phyloP scores from a whole-genome alignment of 2,888 invertebrate species.

The Xylophagus ater region DNA sequence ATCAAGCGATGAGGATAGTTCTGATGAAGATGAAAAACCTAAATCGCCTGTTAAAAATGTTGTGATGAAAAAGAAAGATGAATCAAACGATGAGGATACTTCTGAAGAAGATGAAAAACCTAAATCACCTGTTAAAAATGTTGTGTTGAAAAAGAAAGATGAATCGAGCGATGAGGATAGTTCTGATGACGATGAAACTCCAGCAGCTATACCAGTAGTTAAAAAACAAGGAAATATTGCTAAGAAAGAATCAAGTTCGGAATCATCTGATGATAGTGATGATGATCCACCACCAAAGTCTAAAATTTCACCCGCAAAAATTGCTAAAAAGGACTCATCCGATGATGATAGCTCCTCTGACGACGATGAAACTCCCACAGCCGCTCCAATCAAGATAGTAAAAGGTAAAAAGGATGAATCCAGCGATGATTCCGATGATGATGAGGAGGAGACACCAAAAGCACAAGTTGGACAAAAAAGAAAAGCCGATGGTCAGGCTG shows the following conservation, averaged over 20 bases:
- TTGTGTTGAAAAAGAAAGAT: slow-evolving; percentile 10
- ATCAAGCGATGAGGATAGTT: slow-evolving; percentile 30
- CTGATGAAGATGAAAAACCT: slow-evolving; percentile 32
- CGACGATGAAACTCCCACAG: too few relatives aligned
- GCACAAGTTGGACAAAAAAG: slow-evolving; percentile 33
- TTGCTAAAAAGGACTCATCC: too few relatives aligned
- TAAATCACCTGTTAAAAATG: slow-evolving; percentile 19
- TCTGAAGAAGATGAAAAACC: slow-evolving; percentile 30
- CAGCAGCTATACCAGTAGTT: slow-evolving; percentile 26
- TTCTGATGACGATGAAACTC: slow-evolving; percentile 30
- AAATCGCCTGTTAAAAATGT: slow-evolving; percentile 18
- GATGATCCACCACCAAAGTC: slow-evolving; percentile 21
- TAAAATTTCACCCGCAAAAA: slow-evolving; percentile 17
- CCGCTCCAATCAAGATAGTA: slow-evolving; percentile 19
- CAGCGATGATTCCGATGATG: slow-evolving; percentile 40
- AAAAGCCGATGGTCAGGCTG: slow-evolving; percentile 36
- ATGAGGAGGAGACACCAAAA: slow-evolving; percentile 22
- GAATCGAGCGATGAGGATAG: slow-evolving; percentile 35
- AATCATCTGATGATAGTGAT: slow-evolving; percentile 19
- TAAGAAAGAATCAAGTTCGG: slow-evolving; percentile 21
- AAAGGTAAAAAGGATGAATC: slow-evolving; percentile 35
- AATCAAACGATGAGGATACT: slow-evolving; percentile 38
- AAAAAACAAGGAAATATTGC: slow-evolving; percentile 25
- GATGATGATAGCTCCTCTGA: too few relatives aligned
- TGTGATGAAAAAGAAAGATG: slow-evolving; percentile 25